phyloP scores from a whole-genome alignment of 92 coral and sea anemone species.

The Siderastrea siderea region DNA sequence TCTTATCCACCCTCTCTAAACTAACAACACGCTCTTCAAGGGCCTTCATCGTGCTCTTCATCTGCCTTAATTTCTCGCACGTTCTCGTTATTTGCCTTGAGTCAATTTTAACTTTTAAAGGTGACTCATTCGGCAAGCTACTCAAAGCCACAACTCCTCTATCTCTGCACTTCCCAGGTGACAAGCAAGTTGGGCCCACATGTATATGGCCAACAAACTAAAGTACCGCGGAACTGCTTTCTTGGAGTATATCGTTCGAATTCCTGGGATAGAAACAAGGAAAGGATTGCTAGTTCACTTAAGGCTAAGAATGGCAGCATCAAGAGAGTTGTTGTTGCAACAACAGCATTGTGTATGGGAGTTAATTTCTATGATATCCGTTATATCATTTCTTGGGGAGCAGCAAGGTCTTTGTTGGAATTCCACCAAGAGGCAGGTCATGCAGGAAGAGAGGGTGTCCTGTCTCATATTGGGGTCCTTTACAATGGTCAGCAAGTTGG shows the following conservation, averaged over 20 bases:
- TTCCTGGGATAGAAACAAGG: slow-evolving; percentile 63
- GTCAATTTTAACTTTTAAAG: too few relatives aligned
- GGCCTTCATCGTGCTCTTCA: too few relatives aligned
- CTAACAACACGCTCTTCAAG: too few relatives aligned
- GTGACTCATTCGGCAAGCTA: too few relatives aligned
- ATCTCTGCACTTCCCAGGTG: slow-evolving; percentile 23
- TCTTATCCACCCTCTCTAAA: too few relatives aligned
- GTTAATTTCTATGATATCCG: slow-evolving; percentile 70
- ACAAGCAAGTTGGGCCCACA: slow-evolving; percentile 40
- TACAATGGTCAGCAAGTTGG: slow-evolving; percentile 76
- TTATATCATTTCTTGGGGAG: slow-evolving; percentile 73
- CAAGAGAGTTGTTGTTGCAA: slow-evolving; percentile 54
- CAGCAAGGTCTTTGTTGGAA: slow-evolving; percentile 65
- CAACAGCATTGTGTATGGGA: slow-evolving; percentile 73
- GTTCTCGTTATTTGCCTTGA: too few relatives aligned
- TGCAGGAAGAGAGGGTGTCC: slow-evolving; percentile 53
- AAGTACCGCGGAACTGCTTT: slow-evolving; percentile 31
- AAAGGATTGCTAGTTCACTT: slow-evolving; percentile 46
- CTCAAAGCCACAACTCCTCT: too few relatives aligned
- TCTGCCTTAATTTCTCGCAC: too few relatives aligned
- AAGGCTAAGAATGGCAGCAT: slow-evolving; percentile 17
- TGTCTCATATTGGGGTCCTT: slow-evolving; percentile 44
- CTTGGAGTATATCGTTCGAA: slow-evolving; percentile 67
- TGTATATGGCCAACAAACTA: slow-evolving; percentile 8
- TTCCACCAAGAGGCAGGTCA: slow-evolving; percentile 72